These are phyloP conservation scores for Drosophila ochracea DNA, from an alignment of 2,888 invertebrate species.

Conservation along the genomic window DNA sequence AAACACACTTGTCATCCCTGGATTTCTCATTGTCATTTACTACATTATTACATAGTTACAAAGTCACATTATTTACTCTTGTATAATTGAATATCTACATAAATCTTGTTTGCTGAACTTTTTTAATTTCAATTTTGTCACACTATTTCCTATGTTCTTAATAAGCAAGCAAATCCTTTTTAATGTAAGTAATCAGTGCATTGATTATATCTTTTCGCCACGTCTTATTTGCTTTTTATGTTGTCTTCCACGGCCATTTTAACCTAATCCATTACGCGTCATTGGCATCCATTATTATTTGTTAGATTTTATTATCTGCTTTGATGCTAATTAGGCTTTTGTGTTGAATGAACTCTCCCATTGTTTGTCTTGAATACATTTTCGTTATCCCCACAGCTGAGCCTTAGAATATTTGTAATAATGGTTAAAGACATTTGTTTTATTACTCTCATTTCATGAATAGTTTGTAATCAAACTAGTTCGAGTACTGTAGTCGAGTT, in stretches of 20 bases:
- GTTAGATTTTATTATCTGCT: neutral
- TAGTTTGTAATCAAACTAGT: neutral
- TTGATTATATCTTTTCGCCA: too few species aligned
- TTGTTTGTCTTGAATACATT: neutral
- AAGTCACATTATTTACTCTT: constrained; percentile 1
- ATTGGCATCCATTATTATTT: neutral
- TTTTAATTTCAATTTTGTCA: neutral
- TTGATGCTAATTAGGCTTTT: neutral
- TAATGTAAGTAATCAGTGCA: too few species aligned
- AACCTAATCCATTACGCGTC: neutral
- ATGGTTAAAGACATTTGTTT: neutral
- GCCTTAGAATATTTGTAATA: neutral
- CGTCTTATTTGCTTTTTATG: neutral
- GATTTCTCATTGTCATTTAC: neutral
- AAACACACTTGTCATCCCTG: constrained; percentile 3
- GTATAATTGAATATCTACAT: neutral
- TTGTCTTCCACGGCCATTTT: neutral
- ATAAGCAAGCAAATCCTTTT: too few species aligned
- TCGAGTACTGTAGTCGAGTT: neutral
- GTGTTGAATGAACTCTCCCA: neutral
- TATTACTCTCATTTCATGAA: neutral
- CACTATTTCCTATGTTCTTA: neutral
- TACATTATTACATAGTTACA: neutral
- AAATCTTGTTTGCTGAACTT: neutral
- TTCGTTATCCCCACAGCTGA: neutral